Conservation (phyloP, 2,113 vertebrate species). For the Pelvicachromis taeniatus region DNA sequence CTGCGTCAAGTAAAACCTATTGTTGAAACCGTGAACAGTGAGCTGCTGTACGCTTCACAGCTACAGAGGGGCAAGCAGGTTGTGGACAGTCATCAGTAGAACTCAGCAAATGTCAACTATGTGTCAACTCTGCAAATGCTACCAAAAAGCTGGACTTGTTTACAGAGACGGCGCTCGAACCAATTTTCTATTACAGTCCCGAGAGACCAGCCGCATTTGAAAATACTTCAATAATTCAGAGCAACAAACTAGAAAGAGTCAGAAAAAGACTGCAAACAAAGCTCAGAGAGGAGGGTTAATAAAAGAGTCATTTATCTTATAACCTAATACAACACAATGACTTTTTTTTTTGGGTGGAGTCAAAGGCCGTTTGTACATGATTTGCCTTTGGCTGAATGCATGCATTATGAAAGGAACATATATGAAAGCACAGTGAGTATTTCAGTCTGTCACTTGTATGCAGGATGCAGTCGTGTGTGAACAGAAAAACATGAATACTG, state of each 20-base stretch:
- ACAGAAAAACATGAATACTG: background rate
- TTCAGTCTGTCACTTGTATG: background rate
- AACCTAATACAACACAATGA: background rate
- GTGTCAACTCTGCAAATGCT: constrained; percentile 25
- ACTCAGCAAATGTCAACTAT: constrained; percentile 19
- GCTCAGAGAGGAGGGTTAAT: background rate
- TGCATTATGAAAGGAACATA: background rate
- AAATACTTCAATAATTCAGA: background rate
- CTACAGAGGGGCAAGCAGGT: background rate
- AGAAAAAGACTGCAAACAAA: background rate
- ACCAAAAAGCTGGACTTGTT: background rate
- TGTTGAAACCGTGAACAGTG: background rate
- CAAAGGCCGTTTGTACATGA: background rate
- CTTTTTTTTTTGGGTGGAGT: background rate
- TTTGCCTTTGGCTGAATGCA: background rate
- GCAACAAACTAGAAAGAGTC: background rate
- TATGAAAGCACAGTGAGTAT: background rate
- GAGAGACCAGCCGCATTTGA: background rate
- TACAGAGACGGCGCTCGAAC: background rate
- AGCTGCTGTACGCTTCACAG: background rate
- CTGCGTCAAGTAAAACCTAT: background rate
- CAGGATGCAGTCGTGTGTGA: background rate
- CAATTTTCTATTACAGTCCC: background rate
- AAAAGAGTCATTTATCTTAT: background rate
- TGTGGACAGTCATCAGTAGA: background rate